These are phyloP conservation scores for Bombycilla garrulus DNA, from an alignment of 2,113 vertebrate genomes.

Conservation along the genomic window DNA sequence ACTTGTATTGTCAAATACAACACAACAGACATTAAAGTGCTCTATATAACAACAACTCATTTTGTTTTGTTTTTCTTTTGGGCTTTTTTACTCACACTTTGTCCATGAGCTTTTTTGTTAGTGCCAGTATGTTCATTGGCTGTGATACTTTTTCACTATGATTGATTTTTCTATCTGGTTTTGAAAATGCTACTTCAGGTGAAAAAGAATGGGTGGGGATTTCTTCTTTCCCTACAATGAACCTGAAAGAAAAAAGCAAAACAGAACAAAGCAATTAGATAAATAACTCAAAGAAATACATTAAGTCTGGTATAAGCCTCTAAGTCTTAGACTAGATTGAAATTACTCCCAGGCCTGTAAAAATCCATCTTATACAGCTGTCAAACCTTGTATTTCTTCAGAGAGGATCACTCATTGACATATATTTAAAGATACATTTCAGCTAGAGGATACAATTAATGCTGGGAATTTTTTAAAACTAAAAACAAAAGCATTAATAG, in stretches of 20 bases:
- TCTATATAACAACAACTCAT: neutral
- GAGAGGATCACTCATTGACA: neutral
- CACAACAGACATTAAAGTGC: neutral
- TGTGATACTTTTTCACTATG: constrained; percentile 41
- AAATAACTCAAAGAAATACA: neutral
- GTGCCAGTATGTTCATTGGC: constrained; percentile 71
- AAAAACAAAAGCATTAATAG: neutral
- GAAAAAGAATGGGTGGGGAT: constrained; percentile 85
- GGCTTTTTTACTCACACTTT: constrained; percentile 82
- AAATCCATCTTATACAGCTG: neutral
- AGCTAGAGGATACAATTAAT: neutral
- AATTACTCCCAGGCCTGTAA: neutral
- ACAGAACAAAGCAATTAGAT: neutral
- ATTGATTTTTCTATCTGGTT: constrained; percentile 71
- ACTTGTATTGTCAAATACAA: neutral
- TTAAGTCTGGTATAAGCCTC: neutral
- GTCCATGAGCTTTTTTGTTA: constrained; percentile 83
- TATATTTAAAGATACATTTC: neutral
- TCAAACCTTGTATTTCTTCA: neutral
- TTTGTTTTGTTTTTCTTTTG: neutral
- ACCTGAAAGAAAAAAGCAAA: constrained; percentile 71
- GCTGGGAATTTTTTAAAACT: neutral
- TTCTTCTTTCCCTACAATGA: constrained; percentile 96
- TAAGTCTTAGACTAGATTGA: neutral
- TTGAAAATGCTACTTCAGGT: constrained; percentile 73